A percentile compares a stretch with the other conserved stretches of the same genome.
phyloP scores from a whole-genome alignment of 2,888 invertebrate genomes.

The Microctonus hyperodae region DNA sequence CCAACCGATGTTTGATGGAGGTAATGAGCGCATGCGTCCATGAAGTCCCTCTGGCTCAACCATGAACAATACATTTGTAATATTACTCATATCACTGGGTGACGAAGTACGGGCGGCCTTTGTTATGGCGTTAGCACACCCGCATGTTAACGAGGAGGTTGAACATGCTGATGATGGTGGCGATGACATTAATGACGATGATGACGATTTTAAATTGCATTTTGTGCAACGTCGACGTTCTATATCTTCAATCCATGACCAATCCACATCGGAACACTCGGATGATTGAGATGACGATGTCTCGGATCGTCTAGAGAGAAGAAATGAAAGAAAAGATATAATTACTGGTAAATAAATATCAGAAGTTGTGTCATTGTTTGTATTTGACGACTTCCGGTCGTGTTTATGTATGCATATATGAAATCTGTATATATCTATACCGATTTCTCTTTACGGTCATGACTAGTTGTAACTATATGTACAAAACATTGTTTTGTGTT shows the following conservation, averaged over 20 bases:
- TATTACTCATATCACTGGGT: background rate
- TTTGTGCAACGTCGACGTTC: constrained; percentile 43
- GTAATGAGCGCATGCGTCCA: constrained; percentile 8
- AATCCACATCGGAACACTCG: constrained; percentile 57
- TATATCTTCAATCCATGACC: constrained; percentile 61
- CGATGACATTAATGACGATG: background rate
- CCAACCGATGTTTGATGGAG: constrained; percentile 32
- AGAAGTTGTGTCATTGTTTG: background rate
- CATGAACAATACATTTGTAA: background rate
- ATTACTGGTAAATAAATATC: background rate
- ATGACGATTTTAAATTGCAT: constrained; percentile 1
- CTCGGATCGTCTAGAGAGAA: constrained; percentile 10
- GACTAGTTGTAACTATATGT: background rate
- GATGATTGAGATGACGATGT: constrained; percentile 41
- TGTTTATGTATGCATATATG: background rate
- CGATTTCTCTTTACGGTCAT: background rate
- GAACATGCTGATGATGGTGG: constrained; percentile 21
- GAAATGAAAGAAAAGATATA: background rate
- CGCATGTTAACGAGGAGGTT: background rate
- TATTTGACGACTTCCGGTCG: background rate
- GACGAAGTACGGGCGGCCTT: background rate
- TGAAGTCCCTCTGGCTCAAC: background rate
- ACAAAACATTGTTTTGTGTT: background rate
- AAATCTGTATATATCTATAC: too few species aligned
- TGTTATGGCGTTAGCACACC: constrained; percentile 13